Percentiles rank a stretch among this genome's conserved stretches.
These are phyloP conservation scores for Mormyrops boulengeri DNA, from an alignment of 2,797 vertebrate species.

Conservation along the genomic window DNA sequence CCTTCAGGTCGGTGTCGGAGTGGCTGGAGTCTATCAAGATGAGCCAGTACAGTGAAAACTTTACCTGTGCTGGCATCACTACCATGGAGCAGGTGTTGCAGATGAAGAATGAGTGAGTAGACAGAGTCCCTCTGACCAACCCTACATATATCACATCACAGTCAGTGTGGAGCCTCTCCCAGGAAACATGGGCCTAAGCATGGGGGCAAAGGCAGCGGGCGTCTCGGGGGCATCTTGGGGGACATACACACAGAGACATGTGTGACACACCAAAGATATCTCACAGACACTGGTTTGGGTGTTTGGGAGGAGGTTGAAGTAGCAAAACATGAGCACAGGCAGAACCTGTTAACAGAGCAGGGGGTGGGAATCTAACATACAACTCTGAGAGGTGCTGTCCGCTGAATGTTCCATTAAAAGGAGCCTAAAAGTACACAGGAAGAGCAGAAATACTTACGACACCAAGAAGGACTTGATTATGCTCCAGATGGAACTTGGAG, in stretches of 20 bases:
- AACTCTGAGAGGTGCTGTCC: background rate
- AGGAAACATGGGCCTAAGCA: background rate
- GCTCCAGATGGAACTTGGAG: background rate
- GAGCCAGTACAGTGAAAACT: slow-evolving; percentile 87
- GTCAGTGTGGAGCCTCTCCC: background rate
- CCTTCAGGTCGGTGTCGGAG: slow-evolving; percentile 81
- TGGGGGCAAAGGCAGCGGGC: too few species aligned
- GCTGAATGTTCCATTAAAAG: background rate
- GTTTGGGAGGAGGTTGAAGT: background rate
- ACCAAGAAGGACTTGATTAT: background rate
- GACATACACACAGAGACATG: slow-evolving; percentile 38
- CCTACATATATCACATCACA: background rate
- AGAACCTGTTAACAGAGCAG: background rate
- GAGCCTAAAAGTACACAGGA: background rate
- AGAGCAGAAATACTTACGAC: background rate
- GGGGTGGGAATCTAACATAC: background rate
- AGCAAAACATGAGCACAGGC: background rate
- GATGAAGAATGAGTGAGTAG: slow-evolving; percentile 89
- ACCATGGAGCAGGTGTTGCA: slow-evolving; percentile 86
- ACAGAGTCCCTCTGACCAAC: slow-evolving; percentile 26
- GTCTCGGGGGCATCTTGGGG: background rate
- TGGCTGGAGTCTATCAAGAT: slow-evolving; percentile 97
- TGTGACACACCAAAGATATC: background rate
- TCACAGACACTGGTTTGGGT: background rate
- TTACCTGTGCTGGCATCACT: slow-evolving; percentile 75